Percentiles rank a stretch among this genome's conserved stretches.
Evolutionary conservation across 2,888 invertebrate species (phyloP).

Genomic region (Graphium colonna): DNA sequence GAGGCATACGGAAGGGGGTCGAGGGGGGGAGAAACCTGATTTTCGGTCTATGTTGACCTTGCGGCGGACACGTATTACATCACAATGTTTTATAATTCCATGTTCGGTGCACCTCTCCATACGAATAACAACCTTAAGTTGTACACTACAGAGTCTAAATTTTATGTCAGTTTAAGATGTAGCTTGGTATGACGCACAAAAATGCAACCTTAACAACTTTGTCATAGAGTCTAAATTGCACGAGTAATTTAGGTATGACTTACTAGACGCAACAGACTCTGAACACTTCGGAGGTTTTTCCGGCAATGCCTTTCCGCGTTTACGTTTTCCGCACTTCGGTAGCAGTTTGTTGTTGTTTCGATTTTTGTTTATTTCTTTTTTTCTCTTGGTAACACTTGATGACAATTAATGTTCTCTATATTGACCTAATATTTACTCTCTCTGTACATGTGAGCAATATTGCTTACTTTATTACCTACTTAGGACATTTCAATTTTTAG

Average conservation of each 20-base stretch:
- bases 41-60: constrained; percentile 79
- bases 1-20: constrained; percentile 34
- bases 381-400: too few relatives aligned
- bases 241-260: too few relatives aligned
- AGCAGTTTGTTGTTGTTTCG: constrained; percentile 6
- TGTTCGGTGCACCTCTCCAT: constrained; percentile 37
- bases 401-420: too few relatives aligned
- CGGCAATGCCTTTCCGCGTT: constrained; percentile 69
- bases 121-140: neutral
- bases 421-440: too few relatives aligned
- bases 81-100: constrained; percentile 65
- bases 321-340: constrained; percentile 33
- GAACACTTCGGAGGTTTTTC: constrained; percentile 65
- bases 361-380: too few relatives aligned
- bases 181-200: too few relatives aligned
- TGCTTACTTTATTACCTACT: too few relatives aligned
- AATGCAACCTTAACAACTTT: too few relatives aligned
- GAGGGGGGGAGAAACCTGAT: constrained; percentile 65
- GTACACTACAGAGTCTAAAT: neutral
- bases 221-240: too few relatives aligned
- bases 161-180: too few relatives aligned
- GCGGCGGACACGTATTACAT: constrained; percentile 70
- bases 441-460: too few relatives aligned
- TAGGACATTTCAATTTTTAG: too few relatives aligned
- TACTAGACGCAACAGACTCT: constrained; percentile 39